Evolutionary conservation across 2,113 vertebrate genomes (phyloP).

Genomic region (Heteronetta atricapilla): DNA sequence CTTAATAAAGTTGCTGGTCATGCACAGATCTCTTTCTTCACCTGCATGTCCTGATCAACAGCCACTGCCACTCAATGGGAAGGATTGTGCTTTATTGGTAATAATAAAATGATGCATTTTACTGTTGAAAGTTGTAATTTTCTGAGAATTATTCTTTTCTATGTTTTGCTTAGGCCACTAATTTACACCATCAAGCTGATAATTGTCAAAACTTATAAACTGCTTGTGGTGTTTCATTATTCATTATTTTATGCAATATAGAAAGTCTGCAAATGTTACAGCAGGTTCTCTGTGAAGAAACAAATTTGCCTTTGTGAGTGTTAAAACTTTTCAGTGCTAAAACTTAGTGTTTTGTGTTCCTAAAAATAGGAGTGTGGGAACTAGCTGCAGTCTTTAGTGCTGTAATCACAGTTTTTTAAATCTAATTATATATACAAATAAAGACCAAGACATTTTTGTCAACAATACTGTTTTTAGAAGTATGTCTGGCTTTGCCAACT

Average conservation of each 20-base stretch:
- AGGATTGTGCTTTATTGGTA: not conserved
- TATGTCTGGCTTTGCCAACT: not conserved
- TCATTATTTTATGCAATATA: not conserved
- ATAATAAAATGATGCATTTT: not conserved
- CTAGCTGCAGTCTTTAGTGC: not conserved
- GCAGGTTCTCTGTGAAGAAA: not conserved
- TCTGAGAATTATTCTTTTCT: slow-evolving; percentile 10
- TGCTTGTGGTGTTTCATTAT: slow-evolving; percentile 22
- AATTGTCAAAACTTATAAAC: slow-evolving; percentile 9
- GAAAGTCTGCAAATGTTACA: slow-evolving; percentile 22
- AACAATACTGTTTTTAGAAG: not conserved
- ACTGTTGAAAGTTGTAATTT: not conserved
- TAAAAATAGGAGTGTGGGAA: slow-evolving; percentile 31
- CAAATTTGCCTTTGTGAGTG: slow-evolving; percentile 15
- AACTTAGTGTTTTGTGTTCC: not conserved
- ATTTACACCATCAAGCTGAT: slow-evolving; percentile 19
- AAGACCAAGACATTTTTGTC: not conserved
- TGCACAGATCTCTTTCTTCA: not conserved
- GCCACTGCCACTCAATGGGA: not conserved
- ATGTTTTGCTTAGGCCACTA: not conserved
- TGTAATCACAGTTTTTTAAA: not conserved
- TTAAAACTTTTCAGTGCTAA: not conserved
- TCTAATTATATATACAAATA: not conserved
- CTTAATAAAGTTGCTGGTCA: not conserved
- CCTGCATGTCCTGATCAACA: not conserved